Conservation (phyloP, 2,797 vertebrate species). For the Poeciliopsis gracilis region DNA sequence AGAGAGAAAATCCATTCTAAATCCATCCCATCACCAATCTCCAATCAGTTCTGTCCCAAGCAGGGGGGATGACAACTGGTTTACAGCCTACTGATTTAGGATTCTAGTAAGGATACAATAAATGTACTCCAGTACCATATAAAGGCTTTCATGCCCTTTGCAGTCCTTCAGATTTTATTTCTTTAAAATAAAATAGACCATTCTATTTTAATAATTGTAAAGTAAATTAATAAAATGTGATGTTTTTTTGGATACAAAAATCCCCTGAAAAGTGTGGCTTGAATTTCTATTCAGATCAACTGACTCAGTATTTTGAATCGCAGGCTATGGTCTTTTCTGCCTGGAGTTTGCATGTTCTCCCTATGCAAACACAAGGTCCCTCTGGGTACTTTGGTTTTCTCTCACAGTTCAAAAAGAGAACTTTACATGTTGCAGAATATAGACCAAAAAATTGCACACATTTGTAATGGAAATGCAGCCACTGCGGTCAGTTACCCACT, state of each 20-base stretch:
- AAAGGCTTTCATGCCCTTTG: neutral
- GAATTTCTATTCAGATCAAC: neutral
- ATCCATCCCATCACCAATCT: conserved; percentile 58
- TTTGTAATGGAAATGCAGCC: no score
- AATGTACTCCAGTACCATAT: neutral
- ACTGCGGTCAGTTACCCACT: no score
- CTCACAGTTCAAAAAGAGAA: neutral
- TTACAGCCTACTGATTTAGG: conserved; percentile 46
- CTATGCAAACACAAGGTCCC: neutral
- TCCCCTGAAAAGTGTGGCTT: neutral
- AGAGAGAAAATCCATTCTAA: conserved; percentile 68
- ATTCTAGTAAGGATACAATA: conserved; percentile 42
- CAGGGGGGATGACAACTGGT: conserved; percentile 50
- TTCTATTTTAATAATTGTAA: neutral
- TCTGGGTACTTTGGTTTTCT: neutral
- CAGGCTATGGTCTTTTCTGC: neutral
- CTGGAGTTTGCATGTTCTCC: neutral
- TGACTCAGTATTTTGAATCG: neutral
- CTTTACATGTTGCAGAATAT: neutral
- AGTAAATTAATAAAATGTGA: neutral
- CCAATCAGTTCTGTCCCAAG: conserved; percentile 52
- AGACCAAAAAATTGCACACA: no score
- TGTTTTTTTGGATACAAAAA: neutral
- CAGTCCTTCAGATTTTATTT: neutral
- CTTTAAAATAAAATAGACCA: neutral